Evolutionary conservation across 2,888 invertebrate genomes (phyloP).

Genomic region (Anoplius nigerrimus): DNA sequence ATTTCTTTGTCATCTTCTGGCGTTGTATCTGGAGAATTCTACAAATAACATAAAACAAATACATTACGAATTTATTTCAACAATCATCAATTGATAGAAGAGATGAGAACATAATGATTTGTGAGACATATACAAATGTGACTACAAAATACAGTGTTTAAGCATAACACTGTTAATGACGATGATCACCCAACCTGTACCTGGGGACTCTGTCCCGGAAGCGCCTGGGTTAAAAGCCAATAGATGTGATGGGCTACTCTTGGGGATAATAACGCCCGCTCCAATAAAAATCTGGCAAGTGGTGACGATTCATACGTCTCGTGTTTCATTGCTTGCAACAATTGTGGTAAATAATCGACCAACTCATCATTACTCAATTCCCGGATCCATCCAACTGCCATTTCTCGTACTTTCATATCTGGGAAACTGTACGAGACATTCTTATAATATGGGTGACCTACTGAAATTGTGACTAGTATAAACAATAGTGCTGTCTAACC

Average conservation of each 20-base stretch:
- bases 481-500: constrained; percentile 77
- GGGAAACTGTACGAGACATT: constrained; percentile 83
- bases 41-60: constrained; percentile 35
- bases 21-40: constrained; percentile 75
- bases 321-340: constrained; percentile 92
- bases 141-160: background rate
- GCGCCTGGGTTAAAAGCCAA: constrained; percentile 91
- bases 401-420: constrained; percentile 89
- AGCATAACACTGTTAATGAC: constrained; percentile 4
- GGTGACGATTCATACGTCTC: constrained; percentile 94
- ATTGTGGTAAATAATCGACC: constrained; percentile 93
- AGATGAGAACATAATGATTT: background rate
- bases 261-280: constrained; percentile 89
- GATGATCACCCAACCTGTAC: constrained; percentile 74
- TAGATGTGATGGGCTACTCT: constrained; percentile 96
- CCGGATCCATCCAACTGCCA: constrained; percentile 89
- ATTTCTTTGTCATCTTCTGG: constrained; percentile 79
- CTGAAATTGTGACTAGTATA: background rate
- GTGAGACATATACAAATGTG: background rate
- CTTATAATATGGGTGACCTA: too few relatives aligned
- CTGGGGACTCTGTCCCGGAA: constrained; percentile 89
- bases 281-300: constrained; percentile 87
- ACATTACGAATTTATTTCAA: background rate
- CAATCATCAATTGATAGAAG: constrained; percentile 1
- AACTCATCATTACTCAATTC: constrained; percentile 90